phyloP scores from a whole-genome alignment of 2,113 vertebrate genomes.

The Melanotaenia duboulayi region DNA sequence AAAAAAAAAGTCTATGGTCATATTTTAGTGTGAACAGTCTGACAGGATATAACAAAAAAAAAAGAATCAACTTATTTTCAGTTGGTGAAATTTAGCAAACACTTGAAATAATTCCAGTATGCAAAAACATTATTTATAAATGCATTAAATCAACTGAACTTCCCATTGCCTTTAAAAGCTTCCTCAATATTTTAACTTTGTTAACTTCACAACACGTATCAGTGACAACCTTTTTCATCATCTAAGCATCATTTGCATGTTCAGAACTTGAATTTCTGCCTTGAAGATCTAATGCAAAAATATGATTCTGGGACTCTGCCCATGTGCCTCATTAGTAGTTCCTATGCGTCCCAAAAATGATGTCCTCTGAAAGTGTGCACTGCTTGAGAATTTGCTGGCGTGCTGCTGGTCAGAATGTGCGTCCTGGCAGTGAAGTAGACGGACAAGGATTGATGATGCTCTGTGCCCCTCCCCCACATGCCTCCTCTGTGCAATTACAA shows the following conservation, averaged over 20 bases:
- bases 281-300: conserved; percentile 38
- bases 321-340: conserved; percentile 60
- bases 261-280: conserved; percentile 45
- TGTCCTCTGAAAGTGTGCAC: neutral
- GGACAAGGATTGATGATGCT: conserved; percentile 42
- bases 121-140: neutral
- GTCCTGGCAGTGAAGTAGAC: conserved; percentile 41
- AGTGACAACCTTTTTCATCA: conserved; percentile 32
- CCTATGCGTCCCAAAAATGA: conserved; percentile 30
- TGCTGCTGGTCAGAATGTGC: conserved; percentile 18
- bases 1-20: too few species aligned
- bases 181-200: neutral
- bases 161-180: neutral
- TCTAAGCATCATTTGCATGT: conserved; percentile 32
- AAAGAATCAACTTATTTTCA: too few species aligned
- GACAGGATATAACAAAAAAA: too few species aligned
- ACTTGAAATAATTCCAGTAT: neutral
- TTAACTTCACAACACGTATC: conserved; percentile 1
- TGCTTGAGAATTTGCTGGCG: conserved; percentile 11
- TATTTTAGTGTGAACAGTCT: too few species aligned
- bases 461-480: conserved; percentile 10
- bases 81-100: too few species aligned
- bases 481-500: conserved; percentile 51
- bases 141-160: neutral
- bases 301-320: conserved; percentile 18